Base-by-base conservation (phyloP, 92 coral and sea anemone genomes). In the Zoanthus gigantus region DNA sequence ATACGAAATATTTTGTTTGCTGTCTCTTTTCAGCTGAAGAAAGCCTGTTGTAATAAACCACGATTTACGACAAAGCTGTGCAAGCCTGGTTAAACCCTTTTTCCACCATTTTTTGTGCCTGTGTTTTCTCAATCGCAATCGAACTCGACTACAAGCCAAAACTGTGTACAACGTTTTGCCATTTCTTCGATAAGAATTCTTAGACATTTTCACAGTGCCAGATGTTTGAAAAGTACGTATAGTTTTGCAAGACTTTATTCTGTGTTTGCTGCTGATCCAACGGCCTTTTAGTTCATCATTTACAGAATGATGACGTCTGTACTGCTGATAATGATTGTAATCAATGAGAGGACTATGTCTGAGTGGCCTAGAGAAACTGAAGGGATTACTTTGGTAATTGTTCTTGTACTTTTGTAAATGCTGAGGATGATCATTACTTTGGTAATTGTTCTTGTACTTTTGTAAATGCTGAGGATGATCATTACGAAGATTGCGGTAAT, bases 201-300 rank as follows among this genome's bases (percentile, higher is more conserved):
- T 74, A 14, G 93, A 87, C 12, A 95, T 76, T 57, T 90, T 89
- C 44, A 95, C 99, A 31, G 88, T 91, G 50, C 99, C 99, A 29
- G 83, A 86, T 7, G 98, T 88, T 74, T 90, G 61, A 85, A 95
- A 97, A 7, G 68, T 76, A 69, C 90, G 85, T 67, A 97, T 77
- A 30, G 78, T 84, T 79, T 92, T 94, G 72, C 99, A 97, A 67
- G 84, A 81, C 69, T 88, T 90, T 23, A 95, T 89, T 66, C 84
- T 94, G 77, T 93, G 94, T 72, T 81, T 79, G 45, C 93, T 90
- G 42, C 88, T 88, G 53, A 83, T 86, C 99, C 99, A 97, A 50
- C 84, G 92, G 16, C 99, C 98, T 2, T 83, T 89, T 63, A 93
- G 83, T 78, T 95, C 98, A 73, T 95, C 93, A 71, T 91, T 61